phyloP scores from a whole-genome alignment of 2,797 vertebrate genomes.

The Corythornis leucogaster region DNA sequence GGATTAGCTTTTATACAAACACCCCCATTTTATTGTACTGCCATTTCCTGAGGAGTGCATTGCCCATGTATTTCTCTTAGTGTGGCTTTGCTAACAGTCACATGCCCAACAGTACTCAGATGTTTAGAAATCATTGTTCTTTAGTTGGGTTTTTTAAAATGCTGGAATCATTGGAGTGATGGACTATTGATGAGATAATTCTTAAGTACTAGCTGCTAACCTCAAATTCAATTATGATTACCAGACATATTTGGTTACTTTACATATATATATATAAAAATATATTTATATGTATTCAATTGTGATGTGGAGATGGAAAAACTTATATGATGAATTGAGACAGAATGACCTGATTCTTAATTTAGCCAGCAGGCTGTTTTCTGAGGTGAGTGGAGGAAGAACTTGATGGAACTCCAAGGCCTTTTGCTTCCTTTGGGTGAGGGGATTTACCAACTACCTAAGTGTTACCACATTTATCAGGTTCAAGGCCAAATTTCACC shows the following conservation, averaged over 20 bases:
- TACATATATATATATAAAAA: not conserved
- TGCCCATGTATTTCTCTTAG: slow-evolving; percentile 48
- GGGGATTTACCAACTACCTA: not conserved
- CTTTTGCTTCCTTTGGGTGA: not conserved
- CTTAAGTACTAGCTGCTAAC: not conserved
- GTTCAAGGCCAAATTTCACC: not conserved
- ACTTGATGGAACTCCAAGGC: not conserved
- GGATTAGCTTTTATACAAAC: slow-evolving; percentile 49
- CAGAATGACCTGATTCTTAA: not conserved
- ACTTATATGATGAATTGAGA: not conserved
- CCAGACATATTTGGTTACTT: not conserved
- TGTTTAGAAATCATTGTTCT: slow-evolving; percentile 40
- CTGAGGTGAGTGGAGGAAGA: not conserved
- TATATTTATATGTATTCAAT: not conserved
- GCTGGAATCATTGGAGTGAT: not conserved
- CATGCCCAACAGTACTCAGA: not conserved
- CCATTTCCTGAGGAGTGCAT: not conserved
- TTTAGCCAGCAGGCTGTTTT: not conserved
- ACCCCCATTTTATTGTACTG: not conserved
- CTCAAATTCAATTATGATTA: not conserved
- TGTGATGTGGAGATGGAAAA: not conserved
- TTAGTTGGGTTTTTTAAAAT: not conserved
- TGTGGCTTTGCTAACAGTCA: slow-evolving; percentile 34
- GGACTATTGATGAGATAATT: not conserved
- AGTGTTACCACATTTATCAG: not conserved